Conservation (phyloP, 1,140 invertebrate genomes). For the Archivesica marissinica region DNA sequence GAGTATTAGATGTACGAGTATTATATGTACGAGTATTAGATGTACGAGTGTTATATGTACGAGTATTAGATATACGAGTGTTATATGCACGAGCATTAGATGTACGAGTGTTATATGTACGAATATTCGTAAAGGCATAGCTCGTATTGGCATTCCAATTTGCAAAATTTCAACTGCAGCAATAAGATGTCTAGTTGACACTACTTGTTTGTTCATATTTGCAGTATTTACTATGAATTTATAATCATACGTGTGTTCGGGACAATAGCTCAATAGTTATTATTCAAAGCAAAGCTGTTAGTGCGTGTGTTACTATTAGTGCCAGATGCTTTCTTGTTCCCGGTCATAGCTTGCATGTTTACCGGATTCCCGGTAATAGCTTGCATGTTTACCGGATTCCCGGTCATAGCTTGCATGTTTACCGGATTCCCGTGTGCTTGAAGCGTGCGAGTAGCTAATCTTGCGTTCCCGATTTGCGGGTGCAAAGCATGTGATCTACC, state of each 20-base stretch:
- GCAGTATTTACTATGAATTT: no score
- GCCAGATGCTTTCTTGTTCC: conserved; percentile 5
- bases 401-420: no score
- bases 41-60: background rate
- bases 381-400: no score
- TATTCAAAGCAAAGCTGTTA: conserved; percentile 39
- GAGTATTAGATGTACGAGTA: background rate
- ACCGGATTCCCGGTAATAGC: no score
- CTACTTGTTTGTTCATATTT: background rate
- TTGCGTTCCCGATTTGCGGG: background rate
- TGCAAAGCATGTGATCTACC: background rate
- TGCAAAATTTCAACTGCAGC: background rate
- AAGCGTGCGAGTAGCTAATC: conserved; percentile 10
- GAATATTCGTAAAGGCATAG: background rate
- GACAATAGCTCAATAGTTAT: background rate
- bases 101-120: background rate
- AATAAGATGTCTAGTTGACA: no score
- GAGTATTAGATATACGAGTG: background rate
- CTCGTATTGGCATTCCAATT: background rate
- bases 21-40: background rate
- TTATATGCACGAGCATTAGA: background rate
- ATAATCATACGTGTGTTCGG: no score
- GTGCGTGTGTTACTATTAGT: background rate
- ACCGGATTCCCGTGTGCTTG: background rate
- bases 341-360: no score